Conservation (phyloP, 2,888 invertebrate genomes). For the Pogonocherus hispidulus region DNA sequence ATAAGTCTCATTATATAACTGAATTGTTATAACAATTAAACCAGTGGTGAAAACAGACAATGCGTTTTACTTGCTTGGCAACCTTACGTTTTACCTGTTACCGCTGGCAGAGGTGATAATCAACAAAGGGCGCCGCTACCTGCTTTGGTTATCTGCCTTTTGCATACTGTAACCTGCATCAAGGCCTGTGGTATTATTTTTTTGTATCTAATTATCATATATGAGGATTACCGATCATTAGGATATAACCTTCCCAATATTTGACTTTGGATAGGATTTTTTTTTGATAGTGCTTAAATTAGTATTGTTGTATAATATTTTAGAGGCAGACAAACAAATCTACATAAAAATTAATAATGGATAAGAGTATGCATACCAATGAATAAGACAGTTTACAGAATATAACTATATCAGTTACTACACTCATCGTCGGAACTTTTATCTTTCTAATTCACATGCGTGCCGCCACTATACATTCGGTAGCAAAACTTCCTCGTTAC, state of each 20-base stretch:
- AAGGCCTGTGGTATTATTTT: constrained; percentile 32
- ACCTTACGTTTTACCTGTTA: constrained; percentile 41
- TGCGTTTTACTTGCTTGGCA: constrained; percentile 5
- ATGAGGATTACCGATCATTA: constrained; percentile 27
- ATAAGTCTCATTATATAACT: no score
- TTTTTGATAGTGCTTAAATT: not conserved
- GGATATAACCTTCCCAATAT: constrained; percentile 15
- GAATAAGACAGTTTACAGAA: no score
- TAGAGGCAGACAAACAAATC: no score
- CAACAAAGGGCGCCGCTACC: constrained; percentile 43
- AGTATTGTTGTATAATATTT: no score
- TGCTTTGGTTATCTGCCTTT: constrained; percentile 41
- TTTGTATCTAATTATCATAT: constrained; percentile 41
- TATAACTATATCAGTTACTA: no score
- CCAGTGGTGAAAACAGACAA: constrained; percentile 27
- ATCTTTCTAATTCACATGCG: no score
- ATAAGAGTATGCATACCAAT: no score
- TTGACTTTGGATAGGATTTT: not conserved
- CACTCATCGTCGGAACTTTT: no score
- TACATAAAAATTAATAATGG: no score
- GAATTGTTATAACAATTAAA: no score
- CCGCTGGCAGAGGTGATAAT: constrained; percentile 43
- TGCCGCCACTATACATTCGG: no score
- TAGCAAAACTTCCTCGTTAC: no score
- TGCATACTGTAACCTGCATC: constrained; percentile 33